Conservation (phyloP, 64 coral and sea anemone species). For the Exaiptasia diaphana region DNA sequence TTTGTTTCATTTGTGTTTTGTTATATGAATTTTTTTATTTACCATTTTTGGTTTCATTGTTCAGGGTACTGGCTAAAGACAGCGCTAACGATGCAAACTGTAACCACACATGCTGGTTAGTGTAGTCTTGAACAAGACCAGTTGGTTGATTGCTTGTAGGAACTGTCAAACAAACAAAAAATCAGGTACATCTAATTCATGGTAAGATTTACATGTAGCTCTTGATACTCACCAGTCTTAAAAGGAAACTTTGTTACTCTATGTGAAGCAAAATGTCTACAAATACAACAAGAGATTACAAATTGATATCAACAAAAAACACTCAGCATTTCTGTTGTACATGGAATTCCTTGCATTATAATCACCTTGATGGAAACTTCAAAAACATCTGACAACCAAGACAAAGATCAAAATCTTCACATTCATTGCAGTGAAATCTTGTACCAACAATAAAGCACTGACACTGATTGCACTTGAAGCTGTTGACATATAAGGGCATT, state of each 20-base stretch:
- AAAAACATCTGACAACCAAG: constrained; percentile 79
- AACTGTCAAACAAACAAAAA: constrained; percentile 23
- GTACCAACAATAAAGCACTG: constrained; percentile 86
- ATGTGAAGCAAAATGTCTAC: constrained; percentile 66
- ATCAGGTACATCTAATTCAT: not conserved
- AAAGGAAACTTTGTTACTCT: constrained; percentile 76
- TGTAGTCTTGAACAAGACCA: constrained; percentile 70
- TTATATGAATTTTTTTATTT: no score
- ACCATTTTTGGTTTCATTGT: constrained; percentile 79
- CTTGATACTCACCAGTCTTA: constrained; percentile 47
- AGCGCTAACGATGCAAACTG: constrained; percentile 80
- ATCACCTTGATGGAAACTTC: constrained; percentile 65
- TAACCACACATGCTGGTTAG: constrained; percentile 89
- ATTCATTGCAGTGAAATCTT: constrained; percentile 87
- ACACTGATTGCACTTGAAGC: constrained; percentile 83
- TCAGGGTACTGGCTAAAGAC: constrained; percentile 74
- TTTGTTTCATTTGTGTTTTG: no score
- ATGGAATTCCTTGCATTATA: not conserved
- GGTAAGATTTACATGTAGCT: not conserved
- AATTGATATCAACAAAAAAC: not conserved
- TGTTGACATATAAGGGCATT: no score
- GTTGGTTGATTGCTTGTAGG: constrained; percentile 63
- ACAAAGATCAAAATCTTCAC: constrained; percentile 86
- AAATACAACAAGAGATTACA: not conserved
- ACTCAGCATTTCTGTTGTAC: not conserved